phyloP scores from a whole-genome alignment of 2,113 vertebrate species.

The Galbula dea region DNA sequence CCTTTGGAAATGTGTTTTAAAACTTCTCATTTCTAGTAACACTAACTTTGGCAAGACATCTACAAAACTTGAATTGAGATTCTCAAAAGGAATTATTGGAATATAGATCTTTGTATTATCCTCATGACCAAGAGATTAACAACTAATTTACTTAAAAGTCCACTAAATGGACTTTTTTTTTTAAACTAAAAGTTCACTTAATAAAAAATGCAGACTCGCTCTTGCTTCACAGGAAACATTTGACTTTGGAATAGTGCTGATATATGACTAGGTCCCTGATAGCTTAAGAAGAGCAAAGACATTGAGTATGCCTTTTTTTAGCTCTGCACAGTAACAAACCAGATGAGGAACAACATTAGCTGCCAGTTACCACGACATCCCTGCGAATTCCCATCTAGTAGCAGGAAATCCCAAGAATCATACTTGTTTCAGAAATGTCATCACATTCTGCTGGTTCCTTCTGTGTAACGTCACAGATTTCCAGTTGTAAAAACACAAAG shows the following conservation, averaged over 20 bases:
- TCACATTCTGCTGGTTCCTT: background rate
- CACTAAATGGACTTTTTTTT: background rate
- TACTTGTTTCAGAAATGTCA: background rate
- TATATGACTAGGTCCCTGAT: background rate
- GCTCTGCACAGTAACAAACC: background rate
- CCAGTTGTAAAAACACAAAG: background rate
- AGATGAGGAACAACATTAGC: background rate
- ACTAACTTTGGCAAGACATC: background rate
- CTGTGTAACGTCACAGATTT: background rate
- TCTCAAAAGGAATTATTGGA: background rate
- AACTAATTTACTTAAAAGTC: background rate
- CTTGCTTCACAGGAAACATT: background rate
- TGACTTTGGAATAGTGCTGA: background rate
- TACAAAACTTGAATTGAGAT: background rate
- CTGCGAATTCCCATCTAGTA: background rate
- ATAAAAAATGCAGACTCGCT: background rate
- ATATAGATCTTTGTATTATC: background rate
- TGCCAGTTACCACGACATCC: background rate
- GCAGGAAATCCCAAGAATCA: background rate
- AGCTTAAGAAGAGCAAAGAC: background rate
- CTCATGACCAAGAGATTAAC: background rate
- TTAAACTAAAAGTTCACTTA: background rate
- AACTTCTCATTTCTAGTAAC: background rate
- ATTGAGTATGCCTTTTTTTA: background rate
- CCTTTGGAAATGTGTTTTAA: background rate